phyloP scores from a whole-genome alignment of 1,140 invertebrate species.

The Drosophila melanica region DNA sequence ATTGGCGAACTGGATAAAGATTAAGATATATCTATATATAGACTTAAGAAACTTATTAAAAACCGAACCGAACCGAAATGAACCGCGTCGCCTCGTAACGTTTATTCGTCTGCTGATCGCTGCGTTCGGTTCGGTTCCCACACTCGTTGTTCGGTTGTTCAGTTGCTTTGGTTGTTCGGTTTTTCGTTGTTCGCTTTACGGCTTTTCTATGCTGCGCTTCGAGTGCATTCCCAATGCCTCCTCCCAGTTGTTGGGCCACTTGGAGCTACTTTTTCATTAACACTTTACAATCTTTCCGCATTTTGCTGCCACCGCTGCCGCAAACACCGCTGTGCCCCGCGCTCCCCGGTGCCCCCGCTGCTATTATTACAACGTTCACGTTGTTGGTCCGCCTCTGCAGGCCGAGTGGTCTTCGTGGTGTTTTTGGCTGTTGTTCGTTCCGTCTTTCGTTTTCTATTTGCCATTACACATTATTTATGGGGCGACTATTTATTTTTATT shows the following conservation, averaged over 20 bases:
- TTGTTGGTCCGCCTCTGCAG: slow-evolving; percentile 39
- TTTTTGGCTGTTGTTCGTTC: not conserved
- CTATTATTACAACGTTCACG: slow-evolving; percentile 40
- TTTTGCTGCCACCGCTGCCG: slow-evolving; percentile 55
- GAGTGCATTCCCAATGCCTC: not conserved
- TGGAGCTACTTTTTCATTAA: slow-evolving; percentile 79
- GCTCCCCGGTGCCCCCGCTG: not conserved
- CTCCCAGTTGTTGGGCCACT: slow-evolving; percentile 6
- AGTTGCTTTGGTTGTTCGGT: not conserved
- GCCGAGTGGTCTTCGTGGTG: not conserved
- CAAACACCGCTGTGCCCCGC: slow-evolving; percentile 6
- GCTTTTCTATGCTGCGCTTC: slow-evolving; percentile 35
- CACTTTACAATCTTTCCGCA: slow-evolving; percentile 80
- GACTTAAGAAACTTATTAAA: slow-evolving; percentile 2
- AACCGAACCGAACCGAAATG: slow-evolving; percentile 21
- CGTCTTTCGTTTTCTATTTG: slow-evolving; percentile 42
- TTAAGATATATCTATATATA: not conserved
- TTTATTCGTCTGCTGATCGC: slow-evolving; percentile 10
- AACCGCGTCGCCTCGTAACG: slow-evolving; percentile 8
- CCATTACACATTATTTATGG: slow-evolving; percentile 58
- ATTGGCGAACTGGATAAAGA: not conserved
- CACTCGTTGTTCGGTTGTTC: slow-evolving; percentile 53
- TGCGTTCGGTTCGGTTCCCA: slow-evolving; percentile 60
- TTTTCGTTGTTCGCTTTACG: slow-evolving; percentile 61
- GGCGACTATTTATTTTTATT: slow-evolving; percentile 61